Percentiles rank a stretch among this genome's conserved stretches.
Evolutionary conservation across 1,140 invertebrate genomes (phyloP).

Genomic region (Drosophila malerkotliana): DNA sequence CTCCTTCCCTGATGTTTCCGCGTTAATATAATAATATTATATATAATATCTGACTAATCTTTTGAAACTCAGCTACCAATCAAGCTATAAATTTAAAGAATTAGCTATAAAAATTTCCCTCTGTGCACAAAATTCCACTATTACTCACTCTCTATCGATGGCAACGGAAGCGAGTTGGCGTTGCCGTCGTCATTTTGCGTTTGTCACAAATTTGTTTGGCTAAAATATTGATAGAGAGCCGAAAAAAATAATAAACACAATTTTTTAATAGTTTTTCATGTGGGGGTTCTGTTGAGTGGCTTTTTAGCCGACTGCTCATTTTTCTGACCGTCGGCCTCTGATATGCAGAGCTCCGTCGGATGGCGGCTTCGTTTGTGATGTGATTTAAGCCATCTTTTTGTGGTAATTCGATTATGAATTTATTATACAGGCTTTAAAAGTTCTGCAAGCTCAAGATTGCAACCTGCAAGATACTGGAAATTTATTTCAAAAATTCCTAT

Average conservation of each 20-base stretch:
- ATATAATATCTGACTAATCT: too few relatives aligned
- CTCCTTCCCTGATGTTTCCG: too few relatives aligned
- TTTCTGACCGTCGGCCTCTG: constrained; percentile 17
- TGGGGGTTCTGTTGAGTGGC: constrained; percentile 33
- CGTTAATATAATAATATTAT: too few relatives aligned
- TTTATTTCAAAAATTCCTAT: background rate
- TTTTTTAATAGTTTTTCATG: constrained; percentile 56
- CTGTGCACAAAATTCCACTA: background rate
- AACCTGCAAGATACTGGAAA: too few relatives aligned
- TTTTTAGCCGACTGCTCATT: constrained; percentile 3
- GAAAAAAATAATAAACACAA: constrained; percentile 24
- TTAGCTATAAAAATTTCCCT: constrained; percentile 5
- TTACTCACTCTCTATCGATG: constrained; percentile 9
- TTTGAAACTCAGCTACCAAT: too few relatives aligned
- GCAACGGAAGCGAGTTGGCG: constrained; percentile 68
- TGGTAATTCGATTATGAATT: constrained; percentile 65
- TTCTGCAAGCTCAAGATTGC: background rate
- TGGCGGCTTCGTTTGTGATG: constrained; percentile 25
- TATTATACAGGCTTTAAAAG: constrained; percentile 25
- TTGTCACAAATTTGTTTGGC: constrained; percentile 66
- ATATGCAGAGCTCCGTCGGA: constrained; percentile 49
- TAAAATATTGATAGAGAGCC: constrained; percentile 58
- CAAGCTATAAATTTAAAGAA: too few relatives aligned
- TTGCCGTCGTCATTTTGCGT: constrained; percentile 49
- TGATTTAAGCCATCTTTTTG: constrained; percentile 48